Percentiles rank a stretch among this genome's conserved stretches.
Evolutionary conservation across 1,140 invertebrate species (phyloP).

Genomic region (Arctopsyche grandis): DNA sequence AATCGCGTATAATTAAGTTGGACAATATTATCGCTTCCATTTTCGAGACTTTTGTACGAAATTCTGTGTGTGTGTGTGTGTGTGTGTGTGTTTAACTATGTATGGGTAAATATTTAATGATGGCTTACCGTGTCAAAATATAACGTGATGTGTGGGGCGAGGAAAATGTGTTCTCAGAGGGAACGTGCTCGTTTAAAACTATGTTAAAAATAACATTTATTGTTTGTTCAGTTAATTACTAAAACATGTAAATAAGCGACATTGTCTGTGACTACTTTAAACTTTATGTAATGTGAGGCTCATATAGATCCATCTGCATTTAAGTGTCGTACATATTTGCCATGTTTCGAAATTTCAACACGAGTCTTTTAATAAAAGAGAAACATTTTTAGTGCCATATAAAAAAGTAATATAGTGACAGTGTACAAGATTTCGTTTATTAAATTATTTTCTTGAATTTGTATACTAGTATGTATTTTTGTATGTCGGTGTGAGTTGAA

Average conservation of each 20-base stretch:
- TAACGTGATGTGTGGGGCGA: constrained; percentile 1
- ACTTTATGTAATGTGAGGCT: too few species aligned
- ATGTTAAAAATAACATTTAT: constrained; percentile 39
- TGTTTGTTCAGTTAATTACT: constrained; percentile 39
- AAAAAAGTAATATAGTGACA: too few species aligned
- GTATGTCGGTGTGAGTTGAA: too few species aligned
- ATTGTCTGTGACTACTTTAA: too few species aligned
- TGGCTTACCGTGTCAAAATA: constrained; percentile 22
- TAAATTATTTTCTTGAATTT: too few species aligned
- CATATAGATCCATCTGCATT: too few species aligned
- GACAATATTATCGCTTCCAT: constrained; percentile 22
- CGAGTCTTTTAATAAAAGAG: too few species aligned
- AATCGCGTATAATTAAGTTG: background rate
- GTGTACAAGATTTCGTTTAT: too few species aligned
- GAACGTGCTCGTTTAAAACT: constrained; percentile 34
- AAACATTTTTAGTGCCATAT: too few species aligned
- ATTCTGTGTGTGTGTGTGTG: background rate
- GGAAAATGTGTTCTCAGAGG: constrained; percentile 13
- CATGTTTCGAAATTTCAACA: too few species aligned
- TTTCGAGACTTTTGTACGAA: constrained; percentile 5
- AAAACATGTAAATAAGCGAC: constrained; percentile 28
- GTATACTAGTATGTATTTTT: too few species aligned
- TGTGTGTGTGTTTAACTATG: background rate
- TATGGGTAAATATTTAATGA: constrained; percentile 13
- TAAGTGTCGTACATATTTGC: too few species aligned